Base-by-base conservation (phyloP, 2,797 vertebrate genomes). In the Gallinago nigripennis region DNA sequence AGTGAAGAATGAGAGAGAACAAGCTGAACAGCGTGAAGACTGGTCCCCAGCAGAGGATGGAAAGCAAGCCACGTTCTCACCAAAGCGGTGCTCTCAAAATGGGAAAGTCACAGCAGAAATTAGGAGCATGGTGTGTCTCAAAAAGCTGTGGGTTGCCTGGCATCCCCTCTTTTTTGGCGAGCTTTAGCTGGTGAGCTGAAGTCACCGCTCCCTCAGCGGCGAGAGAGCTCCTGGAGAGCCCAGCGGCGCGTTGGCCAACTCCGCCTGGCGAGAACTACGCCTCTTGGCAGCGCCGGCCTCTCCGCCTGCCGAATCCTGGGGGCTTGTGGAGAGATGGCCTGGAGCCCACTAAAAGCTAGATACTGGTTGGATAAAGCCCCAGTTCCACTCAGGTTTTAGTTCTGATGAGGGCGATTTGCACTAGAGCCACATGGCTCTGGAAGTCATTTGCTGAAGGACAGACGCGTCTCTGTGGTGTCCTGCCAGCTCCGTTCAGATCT, bases 121-220 rank as follows among this genome's bases (percentile, higher is more conserved):
- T 33, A 77, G 31, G 16, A 85, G 33, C 0, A 1, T 7, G n/a
- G 3, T 16, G 16, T 10, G 7, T 63, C 43, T 86, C 54, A 64
- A 24, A 94, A 72, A 90, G 60, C 80, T 50, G 35, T 31, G 50
- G 57, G 57, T 28, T 92, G 90, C 78, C 76, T 91, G 86, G 69
- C 88, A 83, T 43, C 37, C 68, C 45, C 57, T 73, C n/a, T 77
- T 23, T 57, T 57, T 81, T 46, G 86, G 72, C 77, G 53, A 82
- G 68, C 33, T 89, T 75, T 82, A 65, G 54, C 64, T 39, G 41
- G 18, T 6, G 41, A 91, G 68, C 48, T 80, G 71, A 68, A 92
- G 88, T 75, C 86, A 78, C 60, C 5, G 2, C n/a, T 39, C 61
- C 78, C 69, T 28, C 78, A 73, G 73, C 81, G 56, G 83, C 3